Base-by-base conservation (phyloP, 2,113 vertebrate genomes). In the Oryzias melastigma region DNA sequence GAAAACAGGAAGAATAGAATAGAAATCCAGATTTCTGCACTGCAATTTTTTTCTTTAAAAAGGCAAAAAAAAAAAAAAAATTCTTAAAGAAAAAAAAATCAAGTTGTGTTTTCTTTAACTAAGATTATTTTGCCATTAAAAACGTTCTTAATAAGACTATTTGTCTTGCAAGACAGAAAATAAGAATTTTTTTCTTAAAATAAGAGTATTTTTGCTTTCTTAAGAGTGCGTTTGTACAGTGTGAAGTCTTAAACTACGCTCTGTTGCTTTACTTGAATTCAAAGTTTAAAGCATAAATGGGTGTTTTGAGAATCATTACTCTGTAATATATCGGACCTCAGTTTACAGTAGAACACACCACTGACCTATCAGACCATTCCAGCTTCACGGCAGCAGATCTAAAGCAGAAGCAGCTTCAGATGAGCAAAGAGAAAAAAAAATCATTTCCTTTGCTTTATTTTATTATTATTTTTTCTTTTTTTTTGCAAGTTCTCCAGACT, bases 281-380 rank as follows among this genome's bases (percentile, higher is more conserved):
- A 45, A 22, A 52, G 62, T 29, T 57, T 24, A 8, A 62, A 63
- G 60, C 47, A 47, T 54, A 51, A 45, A 68, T 5, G 35, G 7
- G 63, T 49, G 62, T 71, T 61, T 60, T 5, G 24, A 66, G 49
- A 74, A 65, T 58, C 70, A 55, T 56, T 81, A 75, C 76, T 79
- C 77, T 82, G 79, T 84, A 78, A 77, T 69, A 85, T 75, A 65
- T 70, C 64, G 90, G 89, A 85, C 89, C 87, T 78, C 90, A 64
- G 85, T 90, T 83, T 46, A 64, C 47, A 41, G 44, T 27, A 60
- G 62, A 82, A 71, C 54, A 80, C 69, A 67, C 27, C 68, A 58
- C 66, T 79, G 81, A 80, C 73, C 80, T 70, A 55, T 79, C 71
- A 62, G 16, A 59, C 68, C 67, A 60, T 40, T 62, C 7, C 62